Percentiles rank a stretch among this genome's conserved stretches.
Conservation (phyloP, 2,888 invertebrate genomes). For the Thumatha senex region DNA sequence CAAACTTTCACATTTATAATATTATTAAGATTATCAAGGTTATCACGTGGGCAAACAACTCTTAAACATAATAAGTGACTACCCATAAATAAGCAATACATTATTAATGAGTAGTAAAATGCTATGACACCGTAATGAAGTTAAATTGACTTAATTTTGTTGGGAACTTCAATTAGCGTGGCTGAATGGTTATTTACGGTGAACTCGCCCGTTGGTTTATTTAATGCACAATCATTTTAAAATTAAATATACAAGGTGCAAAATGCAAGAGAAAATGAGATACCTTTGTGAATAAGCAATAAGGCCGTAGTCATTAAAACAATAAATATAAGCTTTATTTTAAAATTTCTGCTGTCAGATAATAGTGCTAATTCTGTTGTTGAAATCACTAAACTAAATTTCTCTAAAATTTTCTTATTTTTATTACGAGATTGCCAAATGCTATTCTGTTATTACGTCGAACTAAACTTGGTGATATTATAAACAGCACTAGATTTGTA, state of each 20-base stretch:
- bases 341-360: too few relatives aligned
- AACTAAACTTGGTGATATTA: too few relatives aligned
- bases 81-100: conserved; percentile 41
- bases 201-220: conserved; percentile 44
- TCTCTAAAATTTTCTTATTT: too few relatives aligned
- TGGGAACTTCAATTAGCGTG: conserved; percentile 61
- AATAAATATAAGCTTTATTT: too few relatives aligned
- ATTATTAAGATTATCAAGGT: background rate
- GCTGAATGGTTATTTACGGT: conserved; percentile 52
- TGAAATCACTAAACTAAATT: too few relatives aligned
- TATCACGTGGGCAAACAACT: background rate
- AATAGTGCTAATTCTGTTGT: too few relatives aligned
- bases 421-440: too few relatives aligned
- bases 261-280: background rate
- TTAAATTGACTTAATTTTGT: conserved; percentile 63
- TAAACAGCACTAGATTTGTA: too few relatives aligned
- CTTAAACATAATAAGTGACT: conserved; percentile 21
- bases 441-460: too few relatives aligned
- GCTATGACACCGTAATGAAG: conserved; percentile 59
- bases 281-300: conserved; percentile 1
- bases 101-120: conserved; percentile 53
- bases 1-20: too few relatives aligned
- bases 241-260: conserved; percentile 16
- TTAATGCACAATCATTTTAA: conserved; percentile 51
- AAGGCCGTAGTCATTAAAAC: background rate